Evolutionary conservation across 2,113 vertebrate genomes (phyloP), one percentile per base, ranked within the genome.

Genomic region (Scopus umbretta): DNA sequence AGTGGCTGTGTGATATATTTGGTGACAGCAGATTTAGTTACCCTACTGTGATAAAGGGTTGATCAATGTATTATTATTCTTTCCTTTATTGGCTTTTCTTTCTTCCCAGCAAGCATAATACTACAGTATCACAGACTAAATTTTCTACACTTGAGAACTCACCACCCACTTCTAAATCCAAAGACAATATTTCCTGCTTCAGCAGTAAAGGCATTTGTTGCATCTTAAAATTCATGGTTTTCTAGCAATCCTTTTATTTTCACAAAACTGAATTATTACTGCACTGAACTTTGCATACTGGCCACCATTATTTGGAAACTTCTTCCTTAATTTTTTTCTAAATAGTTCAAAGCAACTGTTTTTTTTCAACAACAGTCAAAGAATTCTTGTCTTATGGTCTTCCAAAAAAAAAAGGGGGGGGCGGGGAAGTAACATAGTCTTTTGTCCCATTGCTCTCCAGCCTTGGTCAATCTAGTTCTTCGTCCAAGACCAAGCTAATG

Each of bases 41-140:
- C 72, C 97, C 95, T 87, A 76, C 97, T 96, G 97, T 95, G 98
- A 98, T 98, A 98, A 98, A 97, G 96, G 73, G 49, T 92, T 96
- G 98, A 98, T 98, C 97, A 96, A 97, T 98, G 97, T 93, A 90
- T 97, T 95, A 97, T 97, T 97, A 96, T 97, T 97, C 97, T 98
- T 97, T 88, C 90, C 87, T 93, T 98, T 97, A 97, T 97, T 96
- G 94, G 91, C 73, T 95, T 88, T 95, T 88, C 92, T 88, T 88
- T 86, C 53, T 92, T 89, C 80, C 25, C 68, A 81, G 66, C 62
- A 72, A 74, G 71, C 49, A 55, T 71, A 91, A 74, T 58, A 53
- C 65, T 56, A 65, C 81, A 95, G 58, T 71, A 81, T 63, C 80
- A 90, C 49, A 95, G 62, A 76, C 67, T 29, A 87, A 63, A 42